Conservation (phyloP, 2,888 invertebrate genomes). For the Cloeon dipterum region DNA sequence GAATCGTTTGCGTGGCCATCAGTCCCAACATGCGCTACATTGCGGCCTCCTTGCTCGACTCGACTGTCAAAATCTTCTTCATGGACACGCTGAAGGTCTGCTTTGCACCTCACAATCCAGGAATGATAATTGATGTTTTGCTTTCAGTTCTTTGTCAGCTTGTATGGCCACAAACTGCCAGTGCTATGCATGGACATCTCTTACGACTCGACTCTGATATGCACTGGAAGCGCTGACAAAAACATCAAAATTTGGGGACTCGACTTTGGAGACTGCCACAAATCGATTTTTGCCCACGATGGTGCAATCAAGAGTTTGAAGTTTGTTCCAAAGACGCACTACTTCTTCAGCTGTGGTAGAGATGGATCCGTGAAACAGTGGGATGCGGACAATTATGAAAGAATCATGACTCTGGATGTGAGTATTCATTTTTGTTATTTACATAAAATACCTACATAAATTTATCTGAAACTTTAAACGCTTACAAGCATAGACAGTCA, state of each 20-base stretch:
- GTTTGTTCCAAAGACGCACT: slow-evolving; percentile 78
- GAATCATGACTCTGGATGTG: slow-evolving; percentile 71
- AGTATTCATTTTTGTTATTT: slow-evolving; percentile 15
- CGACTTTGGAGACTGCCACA: slow-evolving; percentile 96
- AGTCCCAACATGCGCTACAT: slow-evolving; percentile 71
- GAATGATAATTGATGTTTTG: slow-evolving; percentile 1
- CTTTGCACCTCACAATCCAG: too few species aligned
- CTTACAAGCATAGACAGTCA: too few species aligned
- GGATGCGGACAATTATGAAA: slow-evolving; percentile 83
- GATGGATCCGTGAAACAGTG: slow-evolving; percentile 91
- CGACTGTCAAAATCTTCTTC: slow-evolving; percentile 88
- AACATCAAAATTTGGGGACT: slow-evolving; percentile 96
- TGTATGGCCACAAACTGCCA: slow-evolving; percentile 92
- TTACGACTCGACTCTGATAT: slow-evolving; percentile 62
- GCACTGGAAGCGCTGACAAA: slow-evolving; percentile 86
- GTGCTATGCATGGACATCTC: slow-evolving; percentile 85
- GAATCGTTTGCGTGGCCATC: slow-evolving; percentile 57
- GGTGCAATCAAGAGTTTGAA: slow-evolving; percentile 75
- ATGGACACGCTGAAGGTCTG: slow-evolving; percentile 74
- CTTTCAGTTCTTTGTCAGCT: slow-evolving; percentile 62
- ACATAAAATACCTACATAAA: too few species aligned
- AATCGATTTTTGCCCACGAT: slow-evolving; percentile 87
- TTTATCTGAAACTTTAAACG: too few species aligned
- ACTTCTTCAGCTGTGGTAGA: slow-evolving; percentile 81
- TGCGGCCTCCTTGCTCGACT: slow-evolving; percentile 75